Evolutionary conservation across 1,140 invertebrate species (phyloP).

Genomic region (Trichoplusia ni): DNA sequence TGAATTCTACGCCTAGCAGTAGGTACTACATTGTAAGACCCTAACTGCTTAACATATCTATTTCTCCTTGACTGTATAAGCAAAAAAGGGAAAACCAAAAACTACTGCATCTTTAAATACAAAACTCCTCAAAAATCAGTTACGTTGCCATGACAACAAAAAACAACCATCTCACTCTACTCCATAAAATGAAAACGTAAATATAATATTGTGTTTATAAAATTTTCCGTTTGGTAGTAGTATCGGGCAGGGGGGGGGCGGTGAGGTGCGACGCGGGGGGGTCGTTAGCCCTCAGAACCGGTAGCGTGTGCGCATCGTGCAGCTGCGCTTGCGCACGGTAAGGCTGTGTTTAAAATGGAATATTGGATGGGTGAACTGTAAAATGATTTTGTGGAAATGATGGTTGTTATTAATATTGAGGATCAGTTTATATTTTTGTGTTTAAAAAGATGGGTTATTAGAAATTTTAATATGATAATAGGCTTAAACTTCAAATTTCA

Average conservation of each 20-base stretch:
- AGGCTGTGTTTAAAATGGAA: slow-evolving; percentile 37
- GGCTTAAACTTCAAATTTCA: no score
- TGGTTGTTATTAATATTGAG: neutral
- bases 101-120: neutral
- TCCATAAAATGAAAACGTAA: slow-evolving; percentile 14
- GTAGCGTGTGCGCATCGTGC: slow-evolving; percentile 67
- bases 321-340: slow-evolving; percentile 61
- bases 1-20: no score
- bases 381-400: neutral
- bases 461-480: no score
- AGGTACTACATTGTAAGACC: no score
- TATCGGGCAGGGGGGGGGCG: slow-evolving; percentile 34
- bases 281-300: slow-evolving; percentile 67
- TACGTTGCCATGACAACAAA: neutral
- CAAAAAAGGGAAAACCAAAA: no score
- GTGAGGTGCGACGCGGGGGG: slow-evolving; percentile 35
- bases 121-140: neutral
- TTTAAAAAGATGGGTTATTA: no score
- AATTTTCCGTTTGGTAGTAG: slow-evolving; percentile 52
- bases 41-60: no score
- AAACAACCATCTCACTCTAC: no score
- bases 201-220: slow-evolving; percentile 51
- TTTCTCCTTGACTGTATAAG: no score
- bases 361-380: neutral
- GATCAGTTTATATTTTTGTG: no score